Base-by-base conservation (phyloP, 2,113 vertebrate species). In the Pyrgilauda ruficollis region DNA sequence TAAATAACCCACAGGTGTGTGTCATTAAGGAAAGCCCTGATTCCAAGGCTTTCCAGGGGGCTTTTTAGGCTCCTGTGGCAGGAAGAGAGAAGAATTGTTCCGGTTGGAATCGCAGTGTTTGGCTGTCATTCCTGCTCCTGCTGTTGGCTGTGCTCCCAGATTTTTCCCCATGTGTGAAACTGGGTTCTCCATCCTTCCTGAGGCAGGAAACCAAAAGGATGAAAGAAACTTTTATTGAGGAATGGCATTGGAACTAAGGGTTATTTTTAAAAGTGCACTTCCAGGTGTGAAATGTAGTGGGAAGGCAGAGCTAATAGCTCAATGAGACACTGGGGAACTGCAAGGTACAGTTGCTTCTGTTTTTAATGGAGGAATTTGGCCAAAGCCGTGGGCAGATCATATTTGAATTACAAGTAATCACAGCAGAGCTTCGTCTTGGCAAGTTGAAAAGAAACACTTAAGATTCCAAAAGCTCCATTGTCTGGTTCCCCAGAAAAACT, bases 371-470 rank as follows among this genome's bases (percentile, higher is more conserved):
- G 31, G n/a, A 83, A 66, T 69, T 26, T 66, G 67, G 70, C 44
- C 75, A 72, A 87, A 85, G n/a, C 7, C 0, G 0, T 20, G 79
- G 44, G 74, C 44, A 85, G 88, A 49, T 70, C 30, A 55, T 55
- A 52, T 66, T 59, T 67, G 61, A 84, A 56, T 87, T 68, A 6
- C 7, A 72, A 43, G 33, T 33, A 80, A 76, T 85, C 39, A 59
- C 44, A 90, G 78, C 31, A 58, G 44, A 87, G n/a, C 58, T 92
- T 85, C 49, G 26, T 80, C 74, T 53, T 87, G 80, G 59, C 53
- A 73, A 49, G 41, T 37, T 76, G 53, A 44, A 87, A 67, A 84
- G 62, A 76, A 66, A 87, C 49, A 39, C 33, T 55, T 33, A 47
- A 24, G 55, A 84, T 46, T 84, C 72, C 69, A 72, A 77, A 89